A percentile compares a stretch with the other conserved stretches of the same genome.
These are phyloP conservation scores for Drosophila diplacantha DNA, from an alignment of 2,888 invertebrate species.

Conservation along the genomic window DNA sequence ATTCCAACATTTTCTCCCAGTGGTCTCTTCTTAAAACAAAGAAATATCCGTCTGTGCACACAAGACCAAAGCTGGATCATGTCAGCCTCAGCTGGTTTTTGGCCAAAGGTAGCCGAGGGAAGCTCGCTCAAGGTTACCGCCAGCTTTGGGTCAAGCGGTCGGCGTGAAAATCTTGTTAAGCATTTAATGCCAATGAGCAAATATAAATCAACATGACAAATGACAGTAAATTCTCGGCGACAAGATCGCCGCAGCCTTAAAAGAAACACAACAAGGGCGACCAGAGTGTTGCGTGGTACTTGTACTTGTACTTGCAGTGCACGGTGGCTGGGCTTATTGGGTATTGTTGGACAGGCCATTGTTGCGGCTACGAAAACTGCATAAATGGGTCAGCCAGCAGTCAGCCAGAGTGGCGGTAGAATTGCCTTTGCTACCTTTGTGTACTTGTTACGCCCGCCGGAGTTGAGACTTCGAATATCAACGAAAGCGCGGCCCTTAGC, in stretches of 20 bases:
- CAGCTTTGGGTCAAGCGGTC: slow-evolving; percentile 60
- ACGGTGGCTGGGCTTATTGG: slow-evolving; percentile 39
- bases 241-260: slow-evolving; percentile 48
- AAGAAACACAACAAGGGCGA: slow-evolving; percentile 25
- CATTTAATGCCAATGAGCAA: slow-evolving; percentile 69
- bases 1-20: not conserved
- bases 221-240: slow-evolving; percentile 63
- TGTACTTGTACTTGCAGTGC: slow-evolving; percentile 40
- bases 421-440: slow-evolving; percentile 31
- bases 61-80: slow-evolving; percentile 19
- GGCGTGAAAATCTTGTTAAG: slow-evolving; percentile 69
- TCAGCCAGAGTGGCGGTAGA: slow-evolving; percentile 32
- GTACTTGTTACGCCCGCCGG: not conserved
- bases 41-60: not conserved
- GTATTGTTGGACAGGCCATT: slow-evolving; percentile 54
- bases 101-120: slow-evolving; percentile 9
- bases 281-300: slow-evolving; percentile 48
- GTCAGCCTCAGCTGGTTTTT: slow-evolving; percentile 13
- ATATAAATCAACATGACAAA: slow-evolving; percentile 72
- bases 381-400: slow-evolving; percentile 62
- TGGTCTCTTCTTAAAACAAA: slow-evolving; percentile 8
- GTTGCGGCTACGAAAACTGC: slow-evolving; percentile 62
- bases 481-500: slow-evolving; percentile 37
- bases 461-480: slow-evolving; percentile 39
- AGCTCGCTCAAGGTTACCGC: slow-evolving; percentile 55